Conservation (phyloP, 1,140 invertebrate species). For the Drosophila ambigua region DNA sequence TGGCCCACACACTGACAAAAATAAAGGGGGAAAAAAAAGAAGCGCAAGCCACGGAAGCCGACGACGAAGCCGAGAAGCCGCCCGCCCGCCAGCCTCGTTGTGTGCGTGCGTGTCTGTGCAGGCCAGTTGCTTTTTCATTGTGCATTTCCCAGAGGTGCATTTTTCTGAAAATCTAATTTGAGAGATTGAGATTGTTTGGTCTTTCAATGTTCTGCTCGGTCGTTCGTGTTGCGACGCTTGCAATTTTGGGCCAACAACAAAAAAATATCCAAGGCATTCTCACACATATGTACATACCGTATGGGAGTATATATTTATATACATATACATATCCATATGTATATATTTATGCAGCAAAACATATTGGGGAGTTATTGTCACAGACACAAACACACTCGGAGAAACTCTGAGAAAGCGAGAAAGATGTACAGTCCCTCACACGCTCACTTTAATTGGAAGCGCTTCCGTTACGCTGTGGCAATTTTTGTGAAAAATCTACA, state of each 20-base stretch:
- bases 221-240: slow-evolving; percentile 76
- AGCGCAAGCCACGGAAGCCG: slow-evolving; percentile 7
- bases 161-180: slow-evolving; percentile 84
- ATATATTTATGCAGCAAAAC: slow-evolving; percentile 59
- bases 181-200: slow-evolving; percentile 83
- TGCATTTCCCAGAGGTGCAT: slow-evolving; percentile 83
- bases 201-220: slow-evolving; percentile 75
- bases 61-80: slow-evolving; percentile 4
- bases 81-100: slow-evolving; percentile 1
- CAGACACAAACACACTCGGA: slow-evolving; percentile 5
- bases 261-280: slow-evolving; percentile 20
- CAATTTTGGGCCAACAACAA: slow-evolving; percentile 63
- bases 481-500: slow-evolving; percentile 75
- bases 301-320: slow-evolving; percentile 9
- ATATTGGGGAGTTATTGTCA: slow-evolving; percentile 78
- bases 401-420: slow-evolving; percentile 24
- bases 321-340: slow-evolving; percentile 10
- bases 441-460: slow-evolving; percentile 78
- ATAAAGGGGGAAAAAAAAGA: slow-evolving; percentile 5
- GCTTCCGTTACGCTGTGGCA: slow-evolving; percentile 71
- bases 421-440: slow-evolving; percentile 44
- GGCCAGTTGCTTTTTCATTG: slow-evolving; percentile 75
- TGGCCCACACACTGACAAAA: not conserved
- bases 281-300: slow-evolving; percentile 20
- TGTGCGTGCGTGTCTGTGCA: slow-evolving; percentile 38